Conservation (phyloP, 2,797 vertebrate species). For the Chanos chanos region DNA sequence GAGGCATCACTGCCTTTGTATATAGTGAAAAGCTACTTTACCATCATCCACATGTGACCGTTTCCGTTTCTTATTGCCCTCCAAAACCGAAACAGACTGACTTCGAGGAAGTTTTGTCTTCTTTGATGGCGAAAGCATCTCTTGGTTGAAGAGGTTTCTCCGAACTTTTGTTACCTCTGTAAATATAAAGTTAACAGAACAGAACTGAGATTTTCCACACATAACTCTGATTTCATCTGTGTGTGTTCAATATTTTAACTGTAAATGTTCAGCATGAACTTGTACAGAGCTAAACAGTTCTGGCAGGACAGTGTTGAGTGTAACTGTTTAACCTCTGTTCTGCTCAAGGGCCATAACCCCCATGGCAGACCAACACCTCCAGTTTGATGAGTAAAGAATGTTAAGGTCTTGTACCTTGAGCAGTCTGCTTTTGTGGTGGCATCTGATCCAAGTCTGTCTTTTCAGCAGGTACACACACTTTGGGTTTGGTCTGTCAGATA, state of each 20-base stretch:
- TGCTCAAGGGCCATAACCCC: too few species aligned
- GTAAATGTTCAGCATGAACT: too few species aligned
- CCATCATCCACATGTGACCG: conserved; percentile 53
- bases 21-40: conserved; percentile 17
- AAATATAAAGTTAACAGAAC: conserved; percentile 21
- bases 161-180: conserved; percentile 93
- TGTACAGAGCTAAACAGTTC: too few species aligned
- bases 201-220: background rate
- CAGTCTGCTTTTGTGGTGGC: conserved; percentile 71
- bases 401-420: conserved; percentile 74
- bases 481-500: conserved; percentile 66
- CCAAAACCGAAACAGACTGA: conserved; percentile 86
- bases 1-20: background rate
- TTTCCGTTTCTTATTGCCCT: conserved; percentile 74
- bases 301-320: too few species aligned
- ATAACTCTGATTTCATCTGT: too few species aligned
- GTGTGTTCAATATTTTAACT: too few species aligned
- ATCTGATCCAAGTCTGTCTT: conserved; percentile 51
- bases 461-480: conserved; percentile 50
- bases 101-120: conserved; percentile 82
- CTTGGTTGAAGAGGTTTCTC: conserved; percentile 91
- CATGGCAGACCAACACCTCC: too few species aligned
- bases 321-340: too few species aligned
- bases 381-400: too few species aligned
- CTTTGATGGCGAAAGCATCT: conserved; percentile 75